Conservation (phyloP, 2,888 invertebrate genomes). For the Lepetodrilus schrolli region DNA sequence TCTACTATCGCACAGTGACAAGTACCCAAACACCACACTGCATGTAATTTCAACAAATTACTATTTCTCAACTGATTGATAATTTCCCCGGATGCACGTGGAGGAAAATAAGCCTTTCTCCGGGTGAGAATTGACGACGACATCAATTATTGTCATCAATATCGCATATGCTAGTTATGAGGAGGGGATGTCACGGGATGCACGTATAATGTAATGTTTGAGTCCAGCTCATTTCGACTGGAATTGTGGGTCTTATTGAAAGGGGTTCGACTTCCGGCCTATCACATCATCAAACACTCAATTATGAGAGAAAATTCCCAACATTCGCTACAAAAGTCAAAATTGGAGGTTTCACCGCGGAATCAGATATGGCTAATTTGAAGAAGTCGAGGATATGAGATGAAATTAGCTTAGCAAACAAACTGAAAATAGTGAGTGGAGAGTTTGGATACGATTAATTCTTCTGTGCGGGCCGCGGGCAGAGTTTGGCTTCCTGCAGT, state of each 20-base stretch:
- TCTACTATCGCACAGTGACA: no score
- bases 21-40: neutral
- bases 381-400: neutral
- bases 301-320: neutral
- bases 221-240: neutral
- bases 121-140: no score
- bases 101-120: neutral
- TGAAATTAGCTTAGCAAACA: slow-evolving; percentile 19
- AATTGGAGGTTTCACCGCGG: neutral
- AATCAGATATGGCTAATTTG: slow-evolving; percentile 22
- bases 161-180: slow-evolving; percentile 11
- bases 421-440: slow-evolving; percentile 12
- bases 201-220: slow-evolving; percentile 19
- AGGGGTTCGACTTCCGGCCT: neutral
- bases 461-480: neutral
- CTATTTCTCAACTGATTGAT: neutral
- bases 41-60: slow-evolving; percentile 12
- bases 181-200: neutral
- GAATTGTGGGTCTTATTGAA: slow-evolving; percentile 10
- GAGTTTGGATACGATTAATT: neutral
- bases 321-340: neutral
- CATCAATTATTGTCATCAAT: neutral
- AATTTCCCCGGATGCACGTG: slow-evolving; percentile 22
- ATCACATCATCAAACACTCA: neutral
- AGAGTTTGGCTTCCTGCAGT: neutral